Evolutionary conservation across 2,888 invertebrate genomes (phyloP).

Genomic region (Heliconius ismenius): DNA sequence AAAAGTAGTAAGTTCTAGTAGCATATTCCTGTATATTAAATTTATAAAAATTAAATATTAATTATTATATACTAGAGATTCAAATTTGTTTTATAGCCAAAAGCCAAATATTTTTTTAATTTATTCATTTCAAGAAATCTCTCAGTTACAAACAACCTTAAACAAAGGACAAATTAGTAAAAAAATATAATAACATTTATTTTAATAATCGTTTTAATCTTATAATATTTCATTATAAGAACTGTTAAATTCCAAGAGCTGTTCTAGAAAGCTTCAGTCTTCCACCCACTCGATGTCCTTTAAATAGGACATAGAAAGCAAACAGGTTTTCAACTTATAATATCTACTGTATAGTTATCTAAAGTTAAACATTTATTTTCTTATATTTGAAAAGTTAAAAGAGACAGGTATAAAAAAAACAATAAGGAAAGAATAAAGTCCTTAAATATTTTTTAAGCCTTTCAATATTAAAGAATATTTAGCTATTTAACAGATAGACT

Average conservation of each 20-base stretch:
- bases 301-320: conserved; percentile 29
- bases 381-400: background rate
- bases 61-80: too few relatives aligned
- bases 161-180: too few relatives aligned
- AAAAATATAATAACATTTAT: too few relatives aligned
- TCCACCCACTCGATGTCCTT: conserved; percentile 26
- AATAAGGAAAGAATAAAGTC: too few relatives aligned
- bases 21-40: too few relatives aligned
- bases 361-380: background rate
- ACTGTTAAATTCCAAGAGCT: background rate
- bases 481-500: too few relatives aligned
- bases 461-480: background rate
- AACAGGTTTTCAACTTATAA: conserved; percentile 43
- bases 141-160: background rate
- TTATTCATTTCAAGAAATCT: background rate
- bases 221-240: background rate
- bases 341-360: background rate
- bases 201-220: background rate
- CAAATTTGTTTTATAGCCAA: too few relatives aligned
- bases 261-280: conserved; percentile 1
- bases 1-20: too few relatives aligned
- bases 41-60: too few relatives aligned
- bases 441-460: background rate
- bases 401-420: background rate
- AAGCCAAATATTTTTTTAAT: too few relatives aligned